phyloP scores from a whole-genome alignment of 2,113 vertebrate genomes.

The Vulpes lagopus region DNA sequence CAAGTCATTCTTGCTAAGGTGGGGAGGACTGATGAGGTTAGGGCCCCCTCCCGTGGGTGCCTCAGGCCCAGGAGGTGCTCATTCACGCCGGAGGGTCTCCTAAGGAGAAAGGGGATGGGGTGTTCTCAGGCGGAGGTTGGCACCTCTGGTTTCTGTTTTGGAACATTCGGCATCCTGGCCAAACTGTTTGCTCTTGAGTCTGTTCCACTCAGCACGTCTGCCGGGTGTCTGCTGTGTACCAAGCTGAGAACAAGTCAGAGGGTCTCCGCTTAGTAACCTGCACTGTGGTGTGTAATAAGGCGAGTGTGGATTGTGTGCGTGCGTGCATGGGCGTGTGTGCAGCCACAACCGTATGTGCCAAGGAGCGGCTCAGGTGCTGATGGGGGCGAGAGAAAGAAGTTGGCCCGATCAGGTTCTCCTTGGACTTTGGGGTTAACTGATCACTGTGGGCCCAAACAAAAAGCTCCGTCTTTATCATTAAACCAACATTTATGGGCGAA shows the following conservation, averaged over 20 bases:
- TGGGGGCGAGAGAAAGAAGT: background rate
- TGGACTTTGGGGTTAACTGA: background rate
- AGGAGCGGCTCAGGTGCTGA: background rate
- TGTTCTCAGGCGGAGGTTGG: background rate
- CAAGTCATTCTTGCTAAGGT: background rate
- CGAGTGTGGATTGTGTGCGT: no score
- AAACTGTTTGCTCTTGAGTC: background rate
- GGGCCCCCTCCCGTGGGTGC: background rate
- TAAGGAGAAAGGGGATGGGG: background rate
- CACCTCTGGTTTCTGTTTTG: background rate
- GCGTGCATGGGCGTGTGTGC: accelerated
- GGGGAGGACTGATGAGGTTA: background rate
- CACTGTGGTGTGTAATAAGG: accelerated
- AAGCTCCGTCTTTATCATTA: background rate
- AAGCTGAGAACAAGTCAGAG: background rate
- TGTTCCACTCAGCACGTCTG: background rate
- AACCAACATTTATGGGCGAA: background rate
- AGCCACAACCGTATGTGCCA: accelerated
- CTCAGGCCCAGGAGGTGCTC: background rate
- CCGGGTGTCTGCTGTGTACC: background rate
- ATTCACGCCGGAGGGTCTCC: accelerated
- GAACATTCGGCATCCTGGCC: background rate
- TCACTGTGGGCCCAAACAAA: background rate
- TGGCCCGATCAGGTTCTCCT: background rate
- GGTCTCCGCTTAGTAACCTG: background rate